These are phyloP conservation scores for Esox niger DNA, from an alignment of 2,113 vertebrate species.

Conservation along the genomic window DNA sequence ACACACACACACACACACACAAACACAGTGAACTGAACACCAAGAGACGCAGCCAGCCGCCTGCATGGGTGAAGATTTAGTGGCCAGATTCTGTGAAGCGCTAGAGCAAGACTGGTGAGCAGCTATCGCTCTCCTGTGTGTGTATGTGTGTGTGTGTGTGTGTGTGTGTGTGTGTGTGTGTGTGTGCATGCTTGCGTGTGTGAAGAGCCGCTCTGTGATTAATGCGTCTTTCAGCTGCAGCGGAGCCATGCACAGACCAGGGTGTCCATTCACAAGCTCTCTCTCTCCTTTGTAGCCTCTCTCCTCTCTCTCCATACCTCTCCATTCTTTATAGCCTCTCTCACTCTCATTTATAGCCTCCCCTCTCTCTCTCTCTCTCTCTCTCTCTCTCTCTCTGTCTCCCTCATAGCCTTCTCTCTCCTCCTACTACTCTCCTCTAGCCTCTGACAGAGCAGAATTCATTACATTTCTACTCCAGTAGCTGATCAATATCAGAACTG, in stretches of 20 bases:
- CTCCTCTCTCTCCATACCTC: not conserved
- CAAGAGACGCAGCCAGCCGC: too few species aligned
- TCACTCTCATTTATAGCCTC: not conserved
- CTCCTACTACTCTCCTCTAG: not conserved
- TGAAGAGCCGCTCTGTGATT: conserved; percentile 53
- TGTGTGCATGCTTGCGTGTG: conserved; percentile 12
- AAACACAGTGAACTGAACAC: not conserved
- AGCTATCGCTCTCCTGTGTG: not conserved
- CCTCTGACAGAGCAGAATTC: not conserved
- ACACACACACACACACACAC: not conserved
- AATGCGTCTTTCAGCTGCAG: conserved; percentile 73
- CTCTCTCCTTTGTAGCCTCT: not conserved
- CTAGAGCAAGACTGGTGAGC: too few species aligned
- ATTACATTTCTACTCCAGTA: conserved; percentile 3
- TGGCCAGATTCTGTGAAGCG: too few species aligned
- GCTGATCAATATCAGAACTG: conserved; percentile 1
- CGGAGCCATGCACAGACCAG: conserved; percentile 39
- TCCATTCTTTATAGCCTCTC: not conserved
- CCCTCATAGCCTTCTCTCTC: too few species aligned
- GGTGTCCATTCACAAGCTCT: conserved; percentile 39
- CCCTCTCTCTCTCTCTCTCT: not conserved
- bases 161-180: conserved; percentile 8
- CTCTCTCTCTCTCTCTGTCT: not conserved
- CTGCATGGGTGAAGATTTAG: too few species aligned
- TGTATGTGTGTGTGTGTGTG: conserved; percentile 20